Evolutionary conservation across 2,113 vertebrate species (phyloP).

Genomic region (Leptosomus discolor): DNA sequence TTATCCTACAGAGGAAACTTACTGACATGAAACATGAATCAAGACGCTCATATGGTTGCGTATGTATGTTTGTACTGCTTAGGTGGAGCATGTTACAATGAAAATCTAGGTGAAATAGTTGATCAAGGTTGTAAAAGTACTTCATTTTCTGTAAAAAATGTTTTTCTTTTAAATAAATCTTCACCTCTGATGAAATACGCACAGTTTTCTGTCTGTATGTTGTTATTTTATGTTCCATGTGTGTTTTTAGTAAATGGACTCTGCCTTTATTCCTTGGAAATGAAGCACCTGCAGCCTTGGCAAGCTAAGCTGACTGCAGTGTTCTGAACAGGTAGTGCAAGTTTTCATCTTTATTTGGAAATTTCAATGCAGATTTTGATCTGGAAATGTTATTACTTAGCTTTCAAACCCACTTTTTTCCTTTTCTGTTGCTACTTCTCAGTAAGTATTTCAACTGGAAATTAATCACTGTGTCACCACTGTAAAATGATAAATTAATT

Average conservation of each 20-base stretch:
- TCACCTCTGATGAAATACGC: not conserved
- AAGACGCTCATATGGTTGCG: not conserved
- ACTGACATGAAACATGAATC: rapidly evolving
- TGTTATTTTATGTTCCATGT: not conserved
- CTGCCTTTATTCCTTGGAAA: not conserved
- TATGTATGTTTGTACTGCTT: not conserved
- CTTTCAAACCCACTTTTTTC: not conserved
- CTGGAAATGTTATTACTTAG: not conserved
- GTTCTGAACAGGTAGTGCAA: not conserved
- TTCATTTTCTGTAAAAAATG: not conserved
- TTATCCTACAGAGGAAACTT: rapidly evolving
- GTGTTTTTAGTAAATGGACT: not conserved
- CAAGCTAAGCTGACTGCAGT: rapidly evolving
- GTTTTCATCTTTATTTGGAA: not conserved
- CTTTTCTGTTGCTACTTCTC: not conserved
- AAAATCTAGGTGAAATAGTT: not conserved
- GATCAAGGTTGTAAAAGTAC: not conserved
- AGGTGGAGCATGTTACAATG: not conserved
- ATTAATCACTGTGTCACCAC: not conserved
- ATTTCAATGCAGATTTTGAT: not conserved
- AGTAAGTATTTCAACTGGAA: not conserved
- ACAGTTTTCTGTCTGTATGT: not conserved
- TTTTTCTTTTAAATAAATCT: not conserved
- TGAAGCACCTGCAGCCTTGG: not conserved
- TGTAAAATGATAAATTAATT: not conserved